These are phyloP conservation scores for Apodemia zela DNA, from an alignment of 2,888 invertebrate genomes.

Conservation along the genomic window DNA sequence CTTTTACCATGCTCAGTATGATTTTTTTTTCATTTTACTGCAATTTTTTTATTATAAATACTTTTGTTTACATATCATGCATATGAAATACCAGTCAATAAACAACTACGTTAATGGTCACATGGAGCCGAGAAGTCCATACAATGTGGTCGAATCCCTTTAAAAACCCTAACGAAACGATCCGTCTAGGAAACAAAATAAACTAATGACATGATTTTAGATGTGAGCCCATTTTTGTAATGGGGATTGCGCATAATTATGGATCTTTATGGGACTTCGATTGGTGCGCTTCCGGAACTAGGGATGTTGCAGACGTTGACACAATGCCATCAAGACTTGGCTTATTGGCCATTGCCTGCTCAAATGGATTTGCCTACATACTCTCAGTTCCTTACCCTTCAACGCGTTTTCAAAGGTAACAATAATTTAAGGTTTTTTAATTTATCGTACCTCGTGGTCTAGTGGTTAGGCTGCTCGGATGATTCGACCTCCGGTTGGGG, in stretches of 20 bases:
- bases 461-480: too few relatives aligned
- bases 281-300: conserved; percentile 89
- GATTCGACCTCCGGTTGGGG: too few relatives aligned
- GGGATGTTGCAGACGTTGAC: conserved; percentile 48
- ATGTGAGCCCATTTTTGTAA: conserved; percentile 56
- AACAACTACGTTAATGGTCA: too few relatives aligned
- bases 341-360: conserved; percentile 84
- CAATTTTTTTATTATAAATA: too few relatives aligned
- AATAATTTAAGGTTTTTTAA: neutral
- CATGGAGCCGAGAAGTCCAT: too few relatives aligned
- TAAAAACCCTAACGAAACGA: too few relatives aligned
- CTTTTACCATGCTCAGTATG: too few relatives aligned
- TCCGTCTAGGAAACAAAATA: neutral
- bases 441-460: too few relatives aligned
- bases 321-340: conserved; percentile 75
- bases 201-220: conserved; percentile 36
- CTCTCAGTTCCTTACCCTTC: conserved; percentile 79
- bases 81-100: too few relatives aligned
- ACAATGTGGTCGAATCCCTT: too few relatives aligned
- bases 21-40: too few relatives aligned
- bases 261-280: conserved; percentile 85
- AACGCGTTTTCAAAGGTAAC: conserved; percentile 44
- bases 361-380: conserved; percentile 83
- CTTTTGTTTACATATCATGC: too few relatives aligned
- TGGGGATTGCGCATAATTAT: conserved; percentile 82